Percentiles rank a stretch among this genome's conserved stretches.
Conservation (phyloP, 2,113 vertebrate genomes). For the Proterorhinus semilunaris region DNA sequence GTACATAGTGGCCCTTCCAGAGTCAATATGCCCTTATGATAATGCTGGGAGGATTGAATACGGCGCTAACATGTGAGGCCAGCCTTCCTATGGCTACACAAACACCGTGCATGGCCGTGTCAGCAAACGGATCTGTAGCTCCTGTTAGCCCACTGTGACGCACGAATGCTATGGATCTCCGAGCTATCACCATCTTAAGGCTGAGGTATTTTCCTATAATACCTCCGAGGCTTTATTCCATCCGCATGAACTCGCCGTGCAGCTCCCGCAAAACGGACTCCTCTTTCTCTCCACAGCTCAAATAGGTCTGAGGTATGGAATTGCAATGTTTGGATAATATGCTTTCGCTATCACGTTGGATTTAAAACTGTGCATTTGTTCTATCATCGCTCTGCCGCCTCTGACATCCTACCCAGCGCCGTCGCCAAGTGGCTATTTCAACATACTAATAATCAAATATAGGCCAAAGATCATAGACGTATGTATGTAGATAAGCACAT, state of each 20-base stretch:
- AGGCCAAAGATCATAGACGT: too few species aligned
- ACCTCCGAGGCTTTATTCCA: constrained; percentile 32
- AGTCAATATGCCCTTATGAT: constrained; percentile 54
- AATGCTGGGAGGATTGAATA: constrained; percentile 59
- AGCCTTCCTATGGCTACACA: constrained; percentile 43
- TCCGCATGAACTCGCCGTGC: constrained; percentile 42
- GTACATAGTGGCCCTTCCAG: constrained; percentile 42
- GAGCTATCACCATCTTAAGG: constrained; percentile 18
- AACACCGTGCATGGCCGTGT: constrained; percentile 43
- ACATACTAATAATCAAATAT: too few species aligned
- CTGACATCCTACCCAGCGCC: too few species aligned
- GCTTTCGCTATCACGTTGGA: background rate
- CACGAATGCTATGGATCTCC: constrained; percentile 35
- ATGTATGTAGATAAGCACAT: too few species aligned
- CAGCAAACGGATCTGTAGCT: constrained; percentile 38
- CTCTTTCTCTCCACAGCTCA: background rate
- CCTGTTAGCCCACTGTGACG: constrained; percentile 24
- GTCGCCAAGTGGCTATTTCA: too few species aligned
- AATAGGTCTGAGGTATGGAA: constrained; percentile 12
- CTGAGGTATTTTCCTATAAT: constrained; percentile 37
- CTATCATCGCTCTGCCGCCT: too few species aligned
- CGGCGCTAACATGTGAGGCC: constrained; percentile 58
- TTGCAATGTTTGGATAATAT: background rate
- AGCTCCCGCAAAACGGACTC: constrained; percentile 7
- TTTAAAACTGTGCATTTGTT: background rate